A percentile compares a stretch with the other conserved stretches of the same genome.
Evolutionary conservation across 2,888 invertebrate species (phyloP).

Genomic region (Bombylius major): DNA sequence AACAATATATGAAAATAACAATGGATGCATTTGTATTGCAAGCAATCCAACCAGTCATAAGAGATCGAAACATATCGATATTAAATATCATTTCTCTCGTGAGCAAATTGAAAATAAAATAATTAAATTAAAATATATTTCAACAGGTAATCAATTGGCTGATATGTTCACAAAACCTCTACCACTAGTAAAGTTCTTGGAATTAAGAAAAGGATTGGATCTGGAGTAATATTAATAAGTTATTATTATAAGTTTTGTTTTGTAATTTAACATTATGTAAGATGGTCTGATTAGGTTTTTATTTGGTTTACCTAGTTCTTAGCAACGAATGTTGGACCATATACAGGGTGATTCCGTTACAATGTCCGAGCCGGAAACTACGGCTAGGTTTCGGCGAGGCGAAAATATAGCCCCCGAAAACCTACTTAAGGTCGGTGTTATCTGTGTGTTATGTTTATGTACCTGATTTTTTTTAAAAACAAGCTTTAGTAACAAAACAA

Average conservation of each 20-base stretch:
- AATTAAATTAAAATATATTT: conserved; percentile 9
- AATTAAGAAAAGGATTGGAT: conserved; percentile 3
- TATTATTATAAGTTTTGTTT: neutral
- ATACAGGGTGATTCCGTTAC: too few species aligned
- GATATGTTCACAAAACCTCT: conserved; percentile 11
- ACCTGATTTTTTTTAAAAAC: too few species aligned
- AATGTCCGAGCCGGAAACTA: too few species aligned
- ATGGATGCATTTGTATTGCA: conserved; percentile 8
- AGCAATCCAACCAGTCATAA: conserved; percentile 10
- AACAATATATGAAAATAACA: conserved; percentile 8
- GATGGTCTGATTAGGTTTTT: too few species aligned
- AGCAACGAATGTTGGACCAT: too few species aligned
- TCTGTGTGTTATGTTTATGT: too few species aligned
- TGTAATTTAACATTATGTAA: neutral
- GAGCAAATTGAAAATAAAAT: conserved; percentile 11
- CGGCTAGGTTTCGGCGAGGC: too few species aligned
- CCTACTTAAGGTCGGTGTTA: too few species aligned
- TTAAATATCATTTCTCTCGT: conserved; percentile 7
- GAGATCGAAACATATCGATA: conserved; percentile 9
- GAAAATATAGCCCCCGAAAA: too few species aligned
- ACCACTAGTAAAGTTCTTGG: conserved; percentile 9
- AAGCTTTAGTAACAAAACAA: too few species aligned
- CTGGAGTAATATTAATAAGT: neutral
- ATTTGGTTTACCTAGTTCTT: too few species aligned
- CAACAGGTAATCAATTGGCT: conserved; percentile 12